These are phyloP conservation scores for Ochropacha duplaris DNA, from an alignment of 2,888 invertebrate species.

Conservation along the genomic window DNA sequence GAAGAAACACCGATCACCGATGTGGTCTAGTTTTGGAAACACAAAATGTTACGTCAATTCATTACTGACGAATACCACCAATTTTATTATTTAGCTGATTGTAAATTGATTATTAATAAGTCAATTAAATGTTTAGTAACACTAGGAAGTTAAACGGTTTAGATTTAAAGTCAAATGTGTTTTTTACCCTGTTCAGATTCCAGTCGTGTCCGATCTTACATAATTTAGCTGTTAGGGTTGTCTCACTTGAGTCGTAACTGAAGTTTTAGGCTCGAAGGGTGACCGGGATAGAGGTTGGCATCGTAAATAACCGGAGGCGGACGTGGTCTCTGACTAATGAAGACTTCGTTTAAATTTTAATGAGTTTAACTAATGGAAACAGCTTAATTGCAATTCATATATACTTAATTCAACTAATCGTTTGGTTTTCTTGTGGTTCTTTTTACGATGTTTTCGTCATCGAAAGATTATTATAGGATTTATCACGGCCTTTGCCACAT, in stretches of 20 bases:
- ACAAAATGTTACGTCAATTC: not conserved
- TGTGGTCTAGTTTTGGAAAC: not conserved
- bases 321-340: not conserved
- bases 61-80: no score
- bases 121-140: not conserved
- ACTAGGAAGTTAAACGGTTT: not conserved
- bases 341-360: not conserved
- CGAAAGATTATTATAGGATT: no score
- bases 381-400: no score
- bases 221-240: not conserved
- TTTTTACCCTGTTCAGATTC: not conserved
- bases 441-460: no score
- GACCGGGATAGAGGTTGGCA: no score
- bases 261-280: not conserved
- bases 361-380: no score
- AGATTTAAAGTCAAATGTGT: not conserved
- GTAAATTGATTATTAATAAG: not conserved
- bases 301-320: not conserved
- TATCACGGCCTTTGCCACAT: no score
- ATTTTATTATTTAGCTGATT: not conserved
- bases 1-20: no score
- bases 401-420: no score
- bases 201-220: not conserved
- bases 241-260: not conserved
- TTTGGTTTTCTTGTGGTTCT: no score